A percentile compares a stretch with the other conserved stretches of the same genome.
These are phyloP conservation scores for Motacilla tschutschensis DNA, from an alignment of 2,113 vertebrate genomes.

Conservation along the genomic window DNA sequence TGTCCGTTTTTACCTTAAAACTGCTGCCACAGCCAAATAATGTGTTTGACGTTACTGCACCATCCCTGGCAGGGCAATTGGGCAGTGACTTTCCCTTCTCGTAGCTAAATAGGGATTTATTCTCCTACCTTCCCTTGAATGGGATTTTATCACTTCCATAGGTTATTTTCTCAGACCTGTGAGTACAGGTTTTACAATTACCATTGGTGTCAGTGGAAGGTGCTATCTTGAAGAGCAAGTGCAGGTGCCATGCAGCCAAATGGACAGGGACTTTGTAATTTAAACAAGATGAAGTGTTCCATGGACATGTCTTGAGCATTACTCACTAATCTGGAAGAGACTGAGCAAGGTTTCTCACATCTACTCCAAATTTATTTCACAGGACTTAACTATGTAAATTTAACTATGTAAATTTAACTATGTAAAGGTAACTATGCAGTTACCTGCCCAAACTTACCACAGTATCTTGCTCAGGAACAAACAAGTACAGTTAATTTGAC, in stretches of 20 bases:
- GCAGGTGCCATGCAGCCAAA: neutral
- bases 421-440: neutral
- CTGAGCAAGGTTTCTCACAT: neutral
- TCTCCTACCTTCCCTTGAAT: neutral
- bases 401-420: neutral
- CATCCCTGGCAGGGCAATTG: neutral
- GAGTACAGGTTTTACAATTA: neutral
- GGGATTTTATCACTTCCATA: neutral
- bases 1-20: neutral
- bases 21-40: neutral
- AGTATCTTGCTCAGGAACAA: neutral
- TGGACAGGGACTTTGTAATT: neutral
- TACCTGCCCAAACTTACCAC: neutral
- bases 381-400: neutral
- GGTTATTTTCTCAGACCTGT: neutral
- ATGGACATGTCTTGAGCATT: neutral
- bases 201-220: neutral
- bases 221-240: neutral
- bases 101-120: neutral
- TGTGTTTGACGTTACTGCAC: neutral
- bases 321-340: neutral
- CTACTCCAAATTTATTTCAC: neutral
- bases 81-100: neutral
- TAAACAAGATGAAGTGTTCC: neutral
- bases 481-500: neutral